Evolutionary conservation across 2,888 invertebrate species (phyloP).

Genomic region (Amblyteles armatorius): DNA sequence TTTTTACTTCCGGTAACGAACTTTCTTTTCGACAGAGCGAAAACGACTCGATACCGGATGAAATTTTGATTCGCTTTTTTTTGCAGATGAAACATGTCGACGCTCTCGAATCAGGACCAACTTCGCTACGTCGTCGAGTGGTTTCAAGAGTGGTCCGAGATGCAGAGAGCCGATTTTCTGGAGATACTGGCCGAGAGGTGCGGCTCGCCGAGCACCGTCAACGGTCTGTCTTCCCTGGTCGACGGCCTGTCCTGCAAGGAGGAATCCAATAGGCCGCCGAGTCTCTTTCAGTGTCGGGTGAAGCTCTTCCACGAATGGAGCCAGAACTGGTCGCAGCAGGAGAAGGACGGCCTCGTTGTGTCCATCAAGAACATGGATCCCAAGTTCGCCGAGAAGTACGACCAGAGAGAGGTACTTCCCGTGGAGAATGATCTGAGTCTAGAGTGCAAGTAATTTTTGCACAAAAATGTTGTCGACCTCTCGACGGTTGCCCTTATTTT

Average conservation of each 20-base stretch:
- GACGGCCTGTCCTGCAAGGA: slow-evolving; percentile 89
- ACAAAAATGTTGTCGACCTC: neutral
- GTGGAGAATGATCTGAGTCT: slow-evolving; percentile 63
- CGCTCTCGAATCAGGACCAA: slow-evolving; percentile 89
- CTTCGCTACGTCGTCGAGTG: slow-evolving; percentile 93
- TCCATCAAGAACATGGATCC: slow-evolving; percentile 90
- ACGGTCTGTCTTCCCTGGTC: slow-evolving; percentile 90
- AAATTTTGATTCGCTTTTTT: neutral
- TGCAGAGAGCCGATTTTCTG: slow-evolving; percentile 94
- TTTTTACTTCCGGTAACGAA: neutral
- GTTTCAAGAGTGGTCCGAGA: slow-evolving; percentile 96
- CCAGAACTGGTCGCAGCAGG: slow-evolving; percentile 91
- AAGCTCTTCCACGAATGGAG: slow-evolving; percentile 95
- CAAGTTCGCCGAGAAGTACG: slow-evolving; percentile 89
- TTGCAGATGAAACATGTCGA: slow-evolving; percentile 80
- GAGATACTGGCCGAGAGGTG: slow-evolving; percentile 90
- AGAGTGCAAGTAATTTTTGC: slow-evolving; percentile 45
- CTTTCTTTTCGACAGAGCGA: neutral
- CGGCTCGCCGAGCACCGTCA: slow-evolving; percentile 88
- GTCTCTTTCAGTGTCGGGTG: slow-evolving; percentile 93
- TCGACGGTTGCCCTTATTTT: neutral
- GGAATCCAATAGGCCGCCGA: slow-evolving; percentile 88
- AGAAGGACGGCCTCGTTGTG: slow-evolving; percentile 89
- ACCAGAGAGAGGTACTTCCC: slow-evolving; percentile 76
- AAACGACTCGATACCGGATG: neutral